Evolutionary conservation across 2,888 invertebrate species (phyloP), one percentile per base, ranked within the genome.

Genomic region (Formica aserva): DNA sequence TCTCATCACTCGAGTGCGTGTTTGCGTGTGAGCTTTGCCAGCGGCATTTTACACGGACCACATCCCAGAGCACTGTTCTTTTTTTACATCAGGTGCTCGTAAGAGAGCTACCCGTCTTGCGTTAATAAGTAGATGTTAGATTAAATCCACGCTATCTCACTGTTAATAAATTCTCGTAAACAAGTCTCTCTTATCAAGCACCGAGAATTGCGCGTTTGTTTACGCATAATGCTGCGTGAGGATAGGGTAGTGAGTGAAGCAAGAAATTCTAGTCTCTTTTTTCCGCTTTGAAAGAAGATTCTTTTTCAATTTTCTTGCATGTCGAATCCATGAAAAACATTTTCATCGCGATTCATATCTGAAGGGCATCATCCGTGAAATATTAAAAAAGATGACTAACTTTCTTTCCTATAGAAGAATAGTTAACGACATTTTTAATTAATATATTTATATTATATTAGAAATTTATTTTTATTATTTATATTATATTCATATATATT

Each of bases 1-100:
- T 26, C 15, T 26, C 55, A n/a, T 38, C 13, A 45, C 75, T 75
- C 63, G 63, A 75, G n/a, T 63, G 63, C 29, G 63, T 63, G 63
- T 75, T 72, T 72, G 72, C 45, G 63, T 63, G 32, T 63, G 45
- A 75, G 63, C 45, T 63, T 29, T 15, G 74, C 41, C 41, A 41
- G n/a, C 2, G 63, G 32, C 45, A 63, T 32, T 75, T 75, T 75
- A 75, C 29, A 45, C 41, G 38, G 18, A 29, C 57, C n/a, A 60
- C 32, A 75, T 45, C 62, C 45, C 45, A n/a, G 41, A 75, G 32
- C 74, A 32, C 18, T 48, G 32, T 48, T 11, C 45, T 63, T 75
- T 62, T 62, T 75, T 9, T 15, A 45, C 45, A 15, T 75, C 41
- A 22, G 22, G 13, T 63, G 18, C 29, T 15, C 15, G 15, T 29